Percentiles rank a stretch among this genome's conserved stretches.
phyloP scores from a whole-genome alignment of 2,797 vertebrate species.

The Diglossa cyanea region DNA sequence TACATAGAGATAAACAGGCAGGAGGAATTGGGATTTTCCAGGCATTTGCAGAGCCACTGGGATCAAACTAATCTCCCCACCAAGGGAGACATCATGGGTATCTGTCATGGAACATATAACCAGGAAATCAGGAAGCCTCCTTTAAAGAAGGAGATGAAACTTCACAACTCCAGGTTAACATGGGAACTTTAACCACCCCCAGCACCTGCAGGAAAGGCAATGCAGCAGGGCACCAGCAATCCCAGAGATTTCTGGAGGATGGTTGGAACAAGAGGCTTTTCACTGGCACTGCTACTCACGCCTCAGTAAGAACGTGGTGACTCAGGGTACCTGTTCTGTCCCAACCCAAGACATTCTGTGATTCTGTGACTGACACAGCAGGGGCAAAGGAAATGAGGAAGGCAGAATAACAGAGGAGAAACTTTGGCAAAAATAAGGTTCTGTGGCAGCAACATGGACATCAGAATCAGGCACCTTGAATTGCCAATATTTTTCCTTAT shows the following conservation, averaged over 20 bases:
- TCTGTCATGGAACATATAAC: not conserved
- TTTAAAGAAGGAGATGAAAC: not conserved
- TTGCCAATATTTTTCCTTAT: not conserved
- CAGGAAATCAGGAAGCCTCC: not conserved
- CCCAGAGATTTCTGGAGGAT: not conserved
- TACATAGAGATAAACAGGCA: not conserved
- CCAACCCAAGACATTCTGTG: not conserved
- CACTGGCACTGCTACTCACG: not conserved
- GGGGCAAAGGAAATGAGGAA: not conserved
- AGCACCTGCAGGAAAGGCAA: not conserved
- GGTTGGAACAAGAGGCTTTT: not conserved
- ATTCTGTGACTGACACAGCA: not conserved
- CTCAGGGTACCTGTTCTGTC: not conserved
- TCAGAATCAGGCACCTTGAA: not conserved
- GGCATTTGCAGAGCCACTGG: not conserved
- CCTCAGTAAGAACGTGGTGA: accelerated
- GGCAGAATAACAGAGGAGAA: not conserved
- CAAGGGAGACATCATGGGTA: not conserved
- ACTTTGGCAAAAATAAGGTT: not conserved
- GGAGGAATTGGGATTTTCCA: not conserved
- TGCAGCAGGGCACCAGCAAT: not conserved
- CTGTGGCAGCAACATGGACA: not conserved
- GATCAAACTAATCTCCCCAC: not conserved
- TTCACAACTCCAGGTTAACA: not conserved
- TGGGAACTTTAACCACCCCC: not conserved